Conservation (phyloP, 2,888 invertebrate genomes). For the Pachydiplax longipennis region DNA sequence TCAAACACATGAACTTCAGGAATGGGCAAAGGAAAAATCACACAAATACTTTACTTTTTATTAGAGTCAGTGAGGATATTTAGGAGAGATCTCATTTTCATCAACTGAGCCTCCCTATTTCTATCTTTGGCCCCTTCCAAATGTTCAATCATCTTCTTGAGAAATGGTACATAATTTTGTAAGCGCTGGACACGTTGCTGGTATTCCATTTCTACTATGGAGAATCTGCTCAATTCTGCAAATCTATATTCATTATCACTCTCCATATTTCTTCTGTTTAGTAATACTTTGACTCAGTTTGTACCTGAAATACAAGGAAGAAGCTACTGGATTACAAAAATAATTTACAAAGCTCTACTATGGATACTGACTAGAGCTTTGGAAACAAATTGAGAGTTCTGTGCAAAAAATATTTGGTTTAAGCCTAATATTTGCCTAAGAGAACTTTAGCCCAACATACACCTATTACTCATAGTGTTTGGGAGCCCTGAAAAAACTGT, state of each 20-base stretch:
- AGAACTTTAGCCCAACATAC: no score
- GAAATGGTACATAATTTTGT: constrained; percentile 76
- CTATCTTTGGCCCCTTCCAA: constrained; percentile 66
- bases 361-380: no score
- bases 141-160: constrained; percentile 73
- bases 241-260: background rate
- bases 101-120: constrained; percentile 67
- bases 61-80: constrained; percentile 69
- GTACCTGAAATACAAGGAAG: no score
- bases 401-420: no score
- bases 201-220: background rate
- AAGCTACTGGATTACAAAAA: no score
- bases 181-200: constrained; percentile 62
- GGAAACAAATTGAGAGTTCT: no score
- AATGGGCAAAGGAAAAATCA: no score
- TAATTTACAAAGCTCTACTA: no score
- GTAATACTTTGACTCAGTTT: background rate
- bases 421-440: no score
- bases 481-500: no score
- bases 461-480: no score
- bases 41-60: constrained; percentile 64
- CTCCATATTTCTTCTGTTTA: background rate
- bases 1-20: no score
- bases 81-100: constrained; percentile 70
- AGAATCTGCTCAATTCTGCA: background rate